Conservation (phyloP, 2,797 vertebrate species). For the Bradypodion ventrale region DNA sequence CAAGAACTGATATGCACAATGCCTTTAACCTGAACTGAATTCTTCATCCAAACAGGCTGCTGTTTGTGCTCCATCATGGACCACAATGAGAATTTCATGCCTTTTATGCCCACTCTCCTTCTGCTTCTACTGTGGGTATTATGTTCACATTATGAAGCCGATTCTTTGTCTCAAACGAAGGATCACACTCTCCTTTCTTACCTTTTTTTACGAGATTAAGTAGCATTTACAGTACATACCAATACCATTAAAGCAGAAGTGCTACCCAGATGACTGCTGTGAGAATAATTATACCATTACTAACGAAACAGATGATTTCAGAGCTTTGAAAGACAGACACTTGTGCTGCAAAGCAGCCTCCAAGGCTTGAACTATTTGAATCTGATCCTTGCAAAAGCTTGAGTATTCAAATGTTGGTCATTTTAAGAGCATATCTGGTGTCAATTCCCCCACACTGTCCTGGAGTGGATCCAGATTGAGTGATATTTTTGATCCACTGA, state of each 20-base stretch:
- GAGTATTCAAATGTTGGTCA: not conserved
- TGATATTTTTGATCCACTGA: not conserved
- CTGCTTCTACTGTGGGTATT: not conserved
- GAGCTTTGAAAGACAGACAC: not conserved
- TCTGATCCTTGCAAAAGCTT: not conserved
- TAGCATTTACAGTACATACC: too few relatives aligned
- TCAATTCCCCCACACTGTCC: not conserved
- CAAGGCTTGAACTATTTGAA: not conserved
- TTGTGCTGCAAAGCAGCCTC: not conserved
- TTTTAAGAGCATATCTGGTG: not conserved
- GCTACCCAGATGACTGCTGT: not conserved
- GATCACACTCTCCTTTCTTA: too few relatives aligned
- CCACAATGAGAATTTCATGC: too few relatives aligned
- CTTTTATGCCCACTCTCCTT: not conserved
- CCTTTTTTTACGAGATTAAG: not conserved
- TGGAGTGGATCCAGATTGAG: not conserved
- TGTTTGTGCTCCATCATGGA: not conserved
- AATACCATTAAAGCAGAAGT: too few relatives aligned
- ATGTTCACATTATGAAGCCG: not conserved
- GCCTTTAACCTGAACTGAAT: not conserved
- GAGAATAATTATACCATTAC: not conserved
- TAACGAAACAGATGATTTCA: not conserved
- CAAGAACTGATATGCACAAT: not conserved
- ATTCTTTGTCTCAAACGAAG: not conserved
- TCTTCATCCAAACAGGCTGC: not conserved